A percentile compares a stretch with the other conserved stretches of the same genome.
Evolutionary conservation across 92 coral and sea anemone genomes (phyloP).

Genomic region (Porites divaricata): DNA sequence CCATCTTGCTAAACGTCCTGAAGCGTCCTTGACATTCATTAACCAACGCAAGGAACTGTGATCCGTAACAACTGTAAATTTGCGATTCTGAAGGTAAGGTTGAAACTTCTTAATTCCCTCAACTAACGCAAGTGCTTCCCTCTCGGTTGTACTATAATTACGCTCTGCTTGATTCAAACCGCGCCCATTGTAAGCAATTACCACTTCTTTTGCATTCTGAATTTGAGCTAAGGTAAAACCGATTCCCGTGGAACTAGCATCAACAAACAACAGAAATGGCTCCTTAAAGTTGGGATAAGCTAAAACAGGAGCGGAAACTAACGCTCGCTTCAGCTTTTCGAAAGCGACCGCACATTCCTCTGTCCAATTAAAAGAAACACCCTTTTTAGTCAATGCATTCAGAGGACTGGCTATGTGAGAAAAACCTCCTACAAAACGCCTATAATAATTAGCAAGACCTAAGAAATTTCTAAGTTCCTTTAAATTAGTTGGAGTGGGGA

Average conservation of each 20-base stretch:
- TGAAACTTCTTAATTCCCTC: background rate
- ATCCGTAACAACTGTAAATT: too few species aligned
- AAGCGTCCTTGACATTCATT: constrained; percentile 7
- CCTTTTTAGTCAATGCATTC: constrained; percentile 25
- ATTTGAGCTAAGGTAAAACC: background rate
- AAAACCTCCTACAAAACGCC: constrained; percentile 34
- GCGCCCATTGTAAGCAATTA: constrained; percentile 51
- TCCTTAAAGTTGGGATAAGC: constrained; percentile 27
- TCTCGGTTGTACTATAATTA: constrained; percentile 36
- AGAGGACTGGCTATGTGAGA: constrained; percentile 34
- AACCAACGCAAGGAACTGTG: constrained; percentile 34
- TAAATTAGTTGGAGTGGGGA: constrained; percentile 18
- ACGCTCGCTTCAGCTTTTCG: constrained; percentile 39
- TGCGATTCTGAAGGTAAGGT: too few species aligned
- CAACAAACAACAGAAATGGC: background rate
- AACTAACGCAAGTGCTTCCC: constrained; percentile 44
- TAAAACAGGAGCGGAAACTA: background rate
- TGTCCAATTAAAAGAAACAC: constrained; percentile 20
- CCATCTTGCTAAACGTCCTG: constrained; percentile 47
- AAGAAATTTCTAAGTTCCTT: constrained; percentile 12
- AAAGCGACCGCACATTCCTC: constrained; percentile 18
- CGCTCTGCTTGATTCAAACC: constrained; percentile 38
- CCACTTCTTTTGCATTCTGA: constrained; percentile 35
- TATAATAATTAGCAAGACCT: constrained; percentile 25
- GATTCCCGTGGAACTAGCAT: too few species aligned